A percentile compares a stretch with the other conserved stretches of the same genome.
These are phyloP conservation scores for Mallotus villosus DNA, from an alignment of 2,797 vertebrate species.

Conservation along the genomic window DNA sequence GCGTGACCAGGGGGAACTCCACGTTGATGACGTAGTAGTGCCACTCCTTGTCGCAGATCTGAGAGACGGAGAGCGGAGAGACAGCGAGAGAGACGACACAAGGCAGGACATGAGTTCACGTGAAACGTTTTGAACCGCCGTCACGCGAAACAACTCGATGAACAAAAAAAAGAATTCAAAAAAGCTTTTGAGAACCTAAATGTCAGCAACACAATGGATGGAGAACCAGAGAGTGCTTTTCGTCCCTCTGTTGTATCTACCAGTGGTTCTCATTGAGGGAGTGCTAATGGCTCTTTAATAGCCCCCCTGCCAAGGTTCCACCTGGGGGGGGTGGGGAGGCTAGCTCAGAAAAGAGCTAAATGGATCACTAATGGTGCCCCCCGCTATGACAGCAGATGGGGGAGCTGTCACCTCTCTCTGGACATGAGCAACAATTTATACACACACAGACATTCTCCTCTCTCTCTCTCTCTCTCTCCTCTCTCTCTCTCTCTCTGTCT, in stretches of 20 bases:
- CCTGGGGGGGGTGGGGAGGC: neutral
- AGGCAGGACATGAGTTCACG: neutral
- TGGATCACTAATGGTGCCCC: slow-evolving; percentile 13
- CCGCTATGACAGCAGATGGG: slow-evolving; percentile 20
- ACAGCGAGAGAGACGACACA: no score
- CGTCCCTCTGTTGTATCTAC: neutral
- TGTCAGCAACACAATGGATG: neutral
- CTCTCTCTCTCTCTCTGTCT: neutral
- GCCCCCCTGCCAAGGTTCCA: slow-evolving; percentile 8
- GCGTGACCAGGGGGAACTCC: slow-evolving; percentile 89
- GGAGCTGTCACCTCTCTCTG: slow-evolving; percentile 10
- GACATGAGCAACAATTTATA: slow-evolving; percentile 7
- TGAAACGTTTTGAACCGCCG: neutral
- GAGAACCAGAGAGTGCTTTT: neutral
- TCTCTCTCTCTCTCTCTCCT: neutral
- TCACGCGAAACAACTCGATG: neutral
- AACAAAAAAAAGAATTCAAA: neutral
- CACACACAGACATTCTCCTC: neutral
- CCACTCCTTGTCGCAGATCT: slow-evolving; percentile 99
- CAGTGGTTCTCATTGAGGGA: neutral
- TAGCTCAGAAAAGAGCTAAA: neutral
- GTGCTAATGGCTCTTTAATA: slow-evolving; percentile 23
- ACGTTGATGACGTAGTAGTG: slow-evolving; percentile 97
- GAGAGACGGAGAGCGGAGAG: slow-evolving; percentile 26
- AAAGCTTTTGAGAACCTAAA: neutral